phyloP scores from a whole-genome alignment of 2,113 vertebrate genomes.

The Campylorhamphus procurvoides region DNA sequence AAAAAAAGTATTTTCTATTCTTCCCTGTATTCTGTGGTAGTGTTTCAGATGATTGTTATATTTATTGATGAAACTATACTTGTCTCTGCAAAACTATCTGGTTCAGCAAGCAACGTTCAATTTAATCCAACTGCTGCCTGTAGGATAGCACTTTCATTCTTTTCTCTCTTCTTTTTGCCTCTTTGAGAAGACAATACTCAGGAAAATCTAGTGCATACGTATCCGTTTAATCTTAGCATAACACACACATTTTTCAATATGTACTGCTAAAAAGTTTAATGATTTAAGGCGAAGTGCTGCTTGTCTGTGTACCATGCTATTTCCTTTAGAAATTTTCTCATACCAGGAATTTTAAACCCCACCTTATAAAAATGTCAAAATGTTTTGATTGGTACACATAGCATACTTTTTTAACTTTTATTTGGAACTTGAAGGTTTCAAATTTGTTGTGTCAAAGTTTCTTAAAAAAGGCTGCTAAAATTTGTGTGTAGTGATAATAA shows the following conservation, averaged over 20 bases:
- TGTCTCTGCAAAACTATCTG: not conserved
- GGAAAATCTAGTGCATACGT: not conserved
- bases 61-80: not conserved
- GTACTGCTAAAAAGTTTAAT: not conserved
- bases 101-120: not conserved
- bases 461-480: not conserved
- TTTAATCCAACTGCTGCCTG: not conserved
- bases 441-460: rapidly evolving
- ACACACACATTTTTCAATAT: not conserved
- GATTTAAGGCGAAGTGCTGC: not conserved
- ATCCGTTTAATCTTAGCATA: not conserved
- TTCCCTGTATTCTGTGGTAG: not conserved
- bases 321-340: not conserved
- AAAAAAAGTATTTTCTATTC: not conserved
- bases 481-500: not conserved
- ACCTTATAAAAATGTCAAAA: not conserved
- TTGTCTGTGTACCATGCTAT: not conserved
- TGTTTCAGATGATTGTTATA: not conserved
- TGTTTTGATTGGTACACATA: not conserved
- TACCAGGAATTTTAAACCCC: not conserved
- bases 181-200: not conserved
- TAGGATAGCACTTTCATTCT: not conserved
- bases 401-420: not conserved
- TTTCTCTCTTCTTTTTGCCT: not conserved
- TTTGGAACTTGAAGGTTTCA: not conserved